Conservation (phyloP, 64 coral and sea anemone species). For the Pocillopora damicornis region DNA sequence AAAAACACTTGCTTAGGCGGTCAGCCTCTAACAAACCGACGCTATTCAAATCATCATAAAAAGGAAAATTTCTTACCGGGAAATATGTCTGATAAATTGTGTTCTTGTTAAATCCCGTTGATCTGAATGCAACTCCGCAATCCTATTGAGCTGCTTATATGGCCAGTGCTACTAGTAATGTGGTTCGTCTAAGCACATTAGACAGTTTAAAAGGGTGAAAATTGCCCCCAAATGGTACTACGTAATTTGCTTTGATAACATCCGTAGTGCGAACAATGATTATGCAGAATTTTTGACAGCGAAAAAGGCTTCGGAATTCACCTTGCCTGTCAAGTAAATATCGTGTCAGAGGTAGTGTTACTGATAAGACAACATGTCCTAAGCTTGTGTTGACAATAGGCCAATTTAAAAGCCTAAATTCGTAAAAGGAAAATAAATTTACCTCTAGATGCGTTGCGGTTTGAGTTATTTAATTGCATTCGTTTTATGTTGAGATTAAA, state of each 20-base stretch:
- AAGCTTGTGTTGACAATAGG: neutral
- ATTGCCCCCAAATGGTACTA: neutral
- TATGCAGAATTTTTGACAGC: slow-evolving; percentile 1
- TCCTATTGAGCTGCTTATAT: neutral
- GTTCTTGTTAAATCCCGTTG: neutral
- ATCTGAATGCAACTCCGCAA: neutral
- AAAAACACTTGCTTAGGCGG: too few species aligned
- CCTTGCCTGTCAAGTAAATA: neutral
- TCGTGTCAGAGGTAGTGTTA: neutral
- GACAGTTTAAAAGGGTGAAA: slow-evolving; percentile 9
- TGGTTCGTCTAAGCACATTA: neutral
- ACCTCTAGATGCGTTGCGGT: neutral
- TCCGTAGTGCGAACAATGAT: neutral
- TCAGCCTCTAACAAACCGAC: neutral
- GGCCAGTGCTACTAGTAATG: neutral
- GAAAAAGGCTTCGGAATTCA: neutral
- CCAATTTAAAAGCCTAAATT: neutral
- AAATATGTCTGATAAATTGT: neutral
- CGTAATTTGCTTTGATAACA: neutral
- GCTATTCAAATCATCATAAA: neutral
- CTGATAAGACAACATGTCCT: neutral
- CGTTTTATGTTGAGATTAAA: neutral
- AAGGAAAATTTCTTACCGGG: neutral
- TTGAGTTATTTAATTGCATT: neutral
- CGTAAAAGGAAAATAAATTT: neutral